Base-by-base conservation (phyloP, 2,113 vertebrate genomes). In the Anarrhichthys ocellatus region DNA sequence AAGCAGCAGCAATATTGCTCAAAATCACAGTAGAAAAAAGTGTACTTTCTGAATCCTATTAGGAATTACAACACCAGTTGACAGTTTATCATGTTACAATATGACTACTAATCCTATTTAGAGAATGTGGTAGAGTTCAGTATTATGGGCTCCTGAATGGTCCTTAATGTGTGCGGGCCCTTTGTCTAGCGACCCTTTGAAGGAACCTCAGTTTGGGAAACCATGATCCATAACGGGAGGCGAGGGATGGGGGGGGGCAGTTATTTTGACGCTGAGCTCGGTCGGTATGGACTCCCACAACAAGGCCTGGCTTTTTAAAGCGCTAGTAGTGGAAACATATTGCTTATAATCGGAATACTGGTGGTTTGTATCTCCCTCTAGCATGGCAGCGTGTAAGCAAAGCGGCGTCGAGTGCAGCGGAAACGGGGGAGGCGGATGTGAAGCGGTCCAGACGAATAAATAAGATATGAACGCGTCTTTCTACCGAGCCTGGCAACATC, bases 391-490 rank as follows among this genome's bases (percentile, higher is more conserved):
- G 52, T 67, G 46, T 3, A 10, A 10, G 15, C 11, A 24, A 1
- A 9, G 9, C 72, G 71, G 73, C 2, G 48, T 59, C 34, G 81
- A 73, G 84, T 56, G 84, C 70, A 61, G 85, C 84, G 87, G 56
- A 92, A 85, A 69, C 70, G 2, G 73, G 73, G 59, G 15, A 56
- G 66, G 87, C 67, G 90, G 87, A 54, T 87, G 80, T 88, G 69
- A 63, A 72, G 84, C 6, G 62, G 46, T 66, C 40, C 70, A 58
- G 44, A 32, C 76, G 44, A 86, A 93, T 91, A 83, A 91, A 93
- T 91, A 92, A 94, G 86, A 92, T 5, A 93, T 93, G 88, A 93
- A 84, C 14, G 48, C 67, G 48, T 65, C 50, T 83, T 34, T 80
- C 52, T 42, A 15, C 44, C n/a, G 58, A 75, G 38, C 22, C 85